Conservation (phyloP, 2,797 vertebrate genomes). For the Oreonectes daqikongensis region DNA sequence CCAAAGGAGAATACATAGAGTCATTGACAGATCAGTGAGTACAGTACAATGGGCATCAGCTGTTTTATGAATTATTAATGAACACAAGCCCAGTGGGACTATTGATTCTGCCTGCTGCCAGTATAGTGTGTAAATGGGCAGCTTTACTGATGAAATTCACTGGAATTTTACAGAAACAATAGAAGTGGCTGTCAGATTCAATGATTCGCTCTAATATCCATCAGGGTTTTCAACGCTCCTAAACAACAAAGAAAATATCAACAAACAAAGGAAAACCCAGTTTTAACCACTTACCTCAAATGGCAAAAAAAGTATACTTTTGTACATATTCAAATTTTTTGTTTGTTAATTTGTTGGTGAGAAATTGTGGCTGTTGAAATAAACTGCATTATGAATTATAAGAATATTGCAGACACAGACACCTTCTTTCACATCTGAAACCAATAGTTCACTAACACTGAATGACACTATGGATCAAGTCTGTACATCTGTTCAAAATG, state of each 20-base stretch:
- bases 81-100: slow-evolving; percentile 18
- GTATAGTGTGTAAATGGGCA: slow-evolving; percentile 11
- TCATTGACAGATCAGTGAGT: slow-evolving; percentile 17
- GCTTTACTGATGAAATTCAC: not conserved
- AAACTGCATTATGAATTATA: not conserved
- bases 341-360: not conserved
- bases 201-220: not conserved
- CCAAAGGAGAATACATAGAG: slow-evolving; percentile 19
- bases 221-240: slow-evolving; percentile 4
- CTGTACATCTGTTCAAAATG: slow-evolving; percentile 1
- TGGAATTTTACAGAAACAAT: slow-evolving; percentile 25
- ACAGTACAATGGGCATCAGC: slow-evolving; percentile 33
- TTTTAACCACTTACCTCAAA: not conserved
- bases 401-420: not conserved
- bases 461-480: slow-evolving; percentile 13
- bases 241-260: slow-evolving; percentile 12
- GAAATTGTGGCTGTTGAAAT: not conserved
- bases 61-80: slow-evolving; percentile 50
- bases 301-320: not conserved
- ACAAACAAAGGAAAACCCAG: not conserved
- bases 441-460: not conserved
- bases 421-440: slow-evolving; percentile 19
- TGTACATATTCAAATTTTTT: not conserved
- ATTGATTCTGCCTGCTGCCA: slow-evolving; percentile 17
- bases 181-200: not conserved